Evolutionary conservation across 2,888 invertebrate genomes (phyloP).

Genomic region (Athrips mouffetella): DNA sequence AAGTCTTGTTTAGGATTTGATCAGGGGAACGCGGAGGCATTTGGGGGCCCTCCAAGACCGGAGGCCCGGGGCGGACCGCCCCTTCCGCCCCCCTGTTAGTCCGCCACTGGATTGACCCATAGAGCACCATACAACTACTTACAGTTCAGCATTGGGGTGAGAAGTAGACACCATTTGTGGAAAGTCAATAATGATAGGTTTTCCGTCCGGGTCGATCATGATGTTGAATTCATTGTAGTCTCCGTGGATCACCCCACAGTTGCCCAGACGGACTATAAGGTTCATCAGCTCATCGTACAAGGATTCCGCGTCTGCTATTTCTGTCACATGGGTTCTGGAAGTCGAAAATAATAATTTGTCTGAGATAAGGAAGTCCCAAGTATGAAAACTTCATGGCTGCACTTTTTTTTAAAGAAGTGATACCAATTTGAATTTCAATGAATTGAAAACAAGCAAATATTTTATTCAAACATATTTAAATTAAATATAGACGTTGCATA

Average conservation of each 20-base stretch:
- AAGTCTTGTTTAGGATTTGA: too few species aligned
- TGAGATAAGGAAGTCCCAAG: neutral
- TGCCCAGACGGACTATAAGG: constrained; percentile 92
- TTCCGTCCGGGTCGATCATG: constrained; percentile 88
- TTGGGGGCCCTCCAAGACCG: too few species aligned
- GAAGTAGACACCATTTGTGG: constrained; percentile 99
- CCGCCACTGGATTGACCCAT: too few species aligned
- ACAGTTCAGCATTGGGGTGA: constrained; percentile 94
- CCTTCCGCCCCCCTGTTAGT: too few species aligned
- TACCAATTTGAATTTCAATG: too few species aligned
- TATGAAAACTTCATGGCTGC: too few species aligned
- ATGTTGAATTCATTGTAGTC: constrained; percentile 99
- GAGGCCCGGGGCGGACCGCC: too few species aligned
- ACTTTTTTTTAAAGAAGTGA: too few species aligned
- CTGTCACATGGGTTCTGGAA: constrained; percentile 80
- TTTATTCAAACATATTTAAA: too few species aligned
- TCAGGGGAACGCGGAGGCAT: too few species aligned
- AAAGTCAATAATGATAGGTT: constrained; percentile 96
- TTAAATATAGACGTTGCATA: too few species aligned
- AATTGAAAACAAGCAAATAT: too few species aligned
- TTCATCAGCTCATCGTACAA: constrained; percentile 97
- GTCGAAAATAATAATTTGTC: neutral
- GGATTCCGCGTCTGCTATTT: constrained; percentile 81
- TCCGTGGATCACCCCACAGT: constrained; percentile 98
- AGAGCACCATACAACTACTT: constrained; percentile 48